Evolutionary conservation across 2,888 invertebrate genomes (phyloP).

Genomic region (Melipona beecheii): DNA sequence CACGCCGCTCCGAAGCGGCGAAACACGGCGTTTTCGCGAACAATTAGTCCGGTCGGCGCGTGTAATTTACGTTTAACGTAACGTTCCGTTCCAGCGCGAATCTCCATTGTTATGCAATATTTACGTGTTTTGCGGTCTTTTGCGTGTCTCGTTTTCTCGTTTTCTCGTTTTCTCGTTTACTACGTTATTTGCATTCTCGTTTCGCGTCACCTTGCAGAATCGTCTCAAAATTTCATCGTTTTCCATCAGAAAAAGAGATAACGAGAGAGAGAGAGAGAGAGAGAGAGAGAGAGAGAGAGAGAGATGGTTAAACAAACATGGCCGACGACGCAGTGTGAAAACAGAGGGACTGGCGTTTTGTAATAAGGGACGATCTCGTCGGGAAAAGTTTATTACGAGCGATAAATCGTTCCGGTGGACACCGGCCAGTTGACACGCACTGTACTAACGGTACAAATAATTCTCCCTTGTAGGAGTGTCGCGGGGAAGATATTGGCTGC

Average conservation of each 20-base stretch:
- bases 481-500: slow-evolving; percentile 40
- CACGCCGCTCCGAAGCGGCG: no score
- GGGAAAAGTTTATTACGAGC: slow-evolving; percentile 58
- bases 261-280: background rate
- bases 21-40: background rate
- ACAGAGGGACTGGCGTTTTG: slow-evolving; percentile 25
- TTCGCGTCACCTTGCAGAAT: background rate
- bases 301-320: background rate
- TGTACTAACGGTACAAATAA: slow-evolving; percentile 42
- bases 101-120: no score
- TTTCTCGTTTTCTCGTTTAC: no score
- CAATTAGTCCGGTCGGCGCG: background rate
- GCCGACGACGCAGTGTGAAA: slow-evolving; percentile 31
- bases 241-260: background rate
- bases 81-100: background rate
- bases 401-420: slow-evolving; percentile 49
- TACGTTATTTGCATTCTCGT: background rate
- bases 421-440: slow-evolving; percentile 30
- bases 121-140: no score
- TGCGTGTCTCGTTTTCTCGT: no score
- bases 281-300: background rate
- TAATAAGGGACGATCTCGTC: slow-evolving; percentile 48
- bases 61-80: slow-evolving; percentile 1
- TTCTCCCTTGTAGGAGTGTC: slow-evolving; percentile 27
- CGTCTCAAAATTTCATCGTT: no score